Conservation (phyloP, 2,888 invertebrate genomes). For the Tetragonisca angustula region DNA sequence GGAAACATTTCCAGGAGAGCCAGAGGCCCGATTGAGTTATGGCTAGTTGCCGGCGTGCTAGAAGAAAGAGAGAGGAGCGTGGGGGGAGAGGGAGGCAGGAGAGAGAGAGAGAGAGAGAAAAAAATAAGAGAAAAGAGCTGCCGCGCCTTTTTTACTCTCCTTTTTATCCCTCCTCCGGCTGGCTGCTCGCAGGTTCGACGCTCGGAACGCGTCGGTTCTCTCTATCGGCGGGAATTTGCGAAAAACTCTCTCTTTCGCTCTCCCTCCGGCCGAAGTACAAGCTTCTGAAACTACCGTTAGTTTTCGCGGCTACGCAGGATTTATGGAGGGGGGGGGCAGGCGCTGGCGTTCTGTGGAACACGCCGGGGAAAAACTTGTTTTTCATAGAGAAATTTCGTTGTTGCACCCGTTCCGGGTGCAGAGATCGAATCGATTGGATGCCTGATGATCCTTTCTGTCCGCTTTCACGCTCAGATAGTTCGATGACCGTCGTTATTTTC, state of each 20-base stretch:
- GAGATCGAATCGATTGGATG: slow-evolving; percentile 25
- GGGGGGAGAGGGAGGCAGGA: too few species aligned
- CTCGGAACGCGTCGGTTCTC: slow-evolving; percentile 4
- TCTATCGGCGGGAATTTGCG: slow-evolving; percentile 56
- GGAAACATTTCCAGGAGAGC: slow-evolving; percentile 47
- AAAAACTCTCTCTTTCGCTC: slow-evolving; percentile 36
- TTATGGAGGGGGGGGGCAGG: slow-evolving; percentile 38
- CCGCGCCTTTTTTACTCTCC: background rate
- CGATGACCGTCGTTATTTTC: background rate
- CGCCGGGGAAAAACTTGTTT: slow-evolving; percentile 18
- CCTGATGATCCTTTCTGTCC: slow-evolving; percentile 15
- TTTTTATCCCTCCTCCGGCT: background rate
- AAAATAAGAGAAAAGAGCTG: background rate
- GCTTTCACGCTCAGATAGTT: background rate
- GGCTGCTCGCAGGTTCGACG: background rate
- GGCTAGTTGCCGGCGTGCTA: slow-evolving; percentile 46
- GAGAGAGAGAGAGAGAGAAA: background rate
- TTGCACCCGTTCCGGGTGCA: background rate
- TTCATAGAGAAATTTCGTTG: slow-evolving; percentile 44
- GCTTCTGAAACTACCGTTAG: slow-evolving; percentile 58
- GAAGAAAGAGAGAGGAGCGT: background rate
- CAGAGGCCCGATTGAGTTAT: slow-evolving; percentile 49
- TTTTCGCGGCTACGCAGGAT: slow-evolving; percentile 46
- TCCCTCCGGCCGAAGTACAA: slow-evolving; percentile 36
- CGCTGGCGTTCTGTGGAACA: slow-evolving; percentile 28